Conservation (phyloP, 2,888 invertebrate genomes). For the Drosophila lutescens region DNA sequence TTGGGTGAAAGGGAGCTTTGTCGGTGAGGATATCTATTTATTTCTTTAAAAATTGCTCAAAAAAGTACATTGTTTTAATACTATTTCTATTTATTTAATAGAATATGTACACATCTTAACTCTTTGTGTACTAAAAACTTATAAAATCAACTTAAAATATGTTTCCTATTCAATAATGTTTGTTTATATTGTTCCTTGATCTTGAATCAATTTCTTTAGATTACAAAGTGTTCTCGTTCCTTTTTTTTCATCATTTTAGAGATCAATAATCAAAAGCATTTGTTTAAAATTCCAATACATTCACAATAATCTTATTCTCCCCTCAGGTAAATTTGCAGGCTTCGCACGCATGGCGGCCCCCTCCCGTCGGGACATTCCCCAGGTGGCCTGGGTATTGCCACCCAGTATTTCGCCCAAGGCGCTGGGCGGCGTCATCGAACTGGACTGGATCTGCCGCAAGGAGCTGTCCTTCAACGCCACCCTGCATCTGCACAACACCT, state of each 20-base stretch:
- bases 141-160: neutral
- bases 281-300: too few species aligned
- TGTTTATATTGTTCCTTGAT: too few species aligned
- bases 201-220: too few species aligned
- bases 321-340: constrained; percentile 92
- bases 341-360: constrained; percentile 96
- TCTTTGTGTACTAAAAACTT: too few species aligned
- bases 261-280: too few species aligned
- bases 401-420: constrained; percentile 96
- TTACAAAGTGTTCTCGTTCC: too few species aligned
- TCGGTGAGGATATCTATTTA: neutral
- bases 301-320: neutral
- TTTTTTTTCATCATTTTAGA: too few species aligned
- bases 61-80: too few species aligned
- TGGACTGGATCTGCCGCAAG: constrained; percentile 98
- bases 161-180: too few species aligned
- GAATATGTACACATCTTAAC: too few species aligned
- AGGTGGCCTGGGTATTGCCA: constrained; percentile 97
- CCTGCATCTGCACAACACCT: constrained; percentile 96
- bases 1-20: neutral
- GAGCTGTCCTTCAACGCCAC: constrained; percentile 97
- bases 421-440: constrained; percentile 97
- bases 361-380: constrained; percentile 94
- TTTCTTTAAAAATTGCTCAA: neutral
- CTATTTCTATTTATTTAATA: too few species aligned